A percentile compares a stretch with the other conserved stretches of the same genome.
These are phyloP conservation scores for Benitochromis conjunctus DNA, from an alignment of 2,113 vertebrate species.

Conservation along the genomic window DNA sequence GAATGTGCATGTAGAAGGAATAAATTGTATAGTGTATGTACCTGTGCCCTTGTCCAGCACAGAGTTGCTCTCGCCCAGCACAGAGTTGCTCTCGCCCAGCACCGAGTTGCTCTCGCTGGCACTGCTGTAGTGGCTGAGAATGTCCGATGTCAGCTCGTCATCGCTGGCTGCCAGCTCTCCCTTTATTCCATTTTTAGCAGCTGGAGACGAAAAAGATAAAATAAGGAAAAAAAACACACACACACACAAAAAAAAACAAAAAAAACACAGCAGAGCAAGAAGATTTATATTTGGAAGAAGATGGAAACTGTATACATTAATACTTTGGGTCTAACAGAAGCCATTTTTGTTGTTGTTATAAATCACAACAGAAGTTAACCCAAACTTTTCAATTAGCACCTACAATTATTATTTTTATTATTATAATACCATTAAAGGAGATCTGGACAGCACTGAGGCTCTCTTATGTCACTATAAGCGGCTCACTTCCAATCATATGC, in stretches of 20 bases:
- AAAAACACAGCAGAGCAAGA: background rate
- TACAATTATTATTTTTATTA: background rate
- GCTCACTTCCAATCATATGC: background rate
- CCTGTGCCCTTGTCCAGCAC: slow-evolving; percentile 81
- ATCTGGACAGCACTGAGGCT: background rate
- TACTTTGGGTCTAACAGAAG: background rate
- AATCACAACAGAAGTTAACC: background rate
- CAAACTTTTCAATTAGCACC: fast-evolving
- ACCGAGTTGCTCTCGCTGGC: slow-evolving; percentile 83
- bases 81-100: too few relatives aligned
- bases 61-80: slow-evolving; percentile 81
- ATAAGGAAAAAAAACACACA: background rate
- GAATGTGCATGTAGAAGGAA: background rate
- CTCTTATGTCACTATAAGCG: background rate
- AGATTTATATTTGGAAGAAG: background rate
- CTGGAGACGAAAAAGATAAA: slow-evolving; percentile 34
- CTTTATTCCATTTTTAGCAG: slow-evolving; percentile 74
- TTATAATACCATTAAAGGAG: background rate
- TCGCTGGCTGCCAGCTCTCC: slow-evolving; percentile 85
- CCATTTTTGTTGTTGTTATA: background rate
- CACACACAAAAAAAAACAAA: too few relatives aligned
- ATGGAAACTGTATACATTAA: background rate
- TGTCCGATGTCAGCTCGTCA: slow-evolving; percentile 86
- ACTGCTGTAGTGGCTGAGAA: slow-evolving; percentile 86
- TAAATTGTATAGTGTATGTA: slow-evolving; percentile 26